Conservation (phyloP, 2,797 vertebrate genomes). For the Malurus leucopterus region DNA sequence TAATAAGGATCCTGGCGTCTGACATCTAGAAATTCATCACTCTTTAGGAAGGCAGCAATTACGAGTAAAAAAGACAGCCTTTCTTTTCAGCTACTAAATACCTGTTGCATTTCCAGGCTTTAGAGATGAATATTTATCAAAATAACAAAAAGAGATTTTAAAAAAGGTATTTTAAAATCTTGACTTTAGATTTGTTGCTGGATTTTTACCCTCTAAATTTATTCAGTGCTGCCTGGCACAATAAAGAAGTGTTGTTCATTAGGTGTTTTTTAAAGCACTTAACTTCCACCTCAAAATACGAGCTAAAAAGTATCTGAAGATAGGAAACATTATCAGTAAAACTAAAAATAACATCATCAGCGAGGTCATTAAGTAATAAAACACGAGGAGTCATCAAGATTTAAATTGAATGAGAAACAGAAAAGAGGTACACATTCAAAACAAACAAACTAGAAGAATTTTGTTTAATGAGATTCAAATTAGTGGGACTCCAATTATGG, state of each 20-base stretch:
- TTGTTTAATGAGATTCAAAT: slow-evolving; percentile 18
- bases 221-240: not conserved
- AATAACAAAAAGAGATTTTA: not conserved
- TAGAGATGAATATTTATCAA: not conserved
- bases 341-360: not conserved
- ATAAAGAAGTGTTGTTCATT: not conserved
- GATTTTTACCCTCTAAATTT: not conserved
- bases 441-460: slow-evolving; percentile 12
- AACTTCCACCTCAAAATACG: not conserved
- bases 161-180: not conserved
- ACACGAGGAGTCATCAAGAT: not conserved
- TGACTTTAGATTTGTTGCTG: not conserved
- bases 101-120: not conserved
- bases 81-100: not conserved
- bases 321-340: not conserved
- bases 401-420: slow-evolving; percentile 7
- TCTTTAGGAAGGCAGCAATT: not conserved
- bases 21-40: not conserved
- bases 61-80: not conserved
- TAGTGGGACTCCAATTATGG: not conserved
- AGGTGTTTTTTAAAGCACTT: not conserved
- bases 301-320: not conserved
- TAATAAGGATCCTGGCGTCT: not conserved
- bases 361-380: not conserved
- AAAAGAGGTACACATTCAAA: slow-evolving; percentile 8